Evolutionary conservation across 2,113 vertebrate genomes (phyloP).

Genomic region (Spea multiplicata): DNA sequence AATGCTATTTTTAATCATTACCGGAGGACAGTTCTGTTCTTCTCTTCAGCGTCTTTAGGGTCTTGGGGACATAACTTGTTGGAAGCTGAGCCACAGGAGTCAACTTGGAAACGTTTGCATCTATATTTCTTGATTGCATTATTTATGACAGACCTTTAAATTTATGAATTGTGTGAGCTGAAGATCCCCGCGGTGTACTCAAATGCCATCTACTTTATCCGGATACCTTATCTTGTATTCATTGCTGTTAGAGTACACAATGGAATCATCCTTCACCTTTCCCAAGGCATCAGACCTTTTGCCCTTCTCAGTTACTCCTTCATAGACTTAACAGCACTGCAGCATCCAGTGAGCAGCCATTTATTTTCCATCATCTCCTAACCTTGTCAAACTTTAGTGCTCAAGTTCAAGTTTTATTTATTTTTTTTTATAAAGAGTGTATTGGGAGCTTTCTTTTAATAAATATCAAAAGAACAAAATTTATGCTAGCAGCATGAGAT

Average conservation of each 20-base stretch:
- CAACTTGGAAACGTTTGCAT: constrained; percentile 27
- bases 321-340: constrained; percentile 13
- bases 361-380: constrained; percentile 15
- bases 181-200: constrained; percentile 40
- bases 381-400: constrained; percentile 37
- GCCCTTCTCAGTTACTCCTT: constrained; percentile 40
- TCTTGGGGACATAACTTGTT: constrained; percentile 4
- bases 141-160: constrained; percentile 46
- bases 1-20: not conserved
- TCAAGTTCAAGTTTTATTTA: constrained; percentile 21
- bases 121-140: constrained; percentile 35
- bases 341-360: constrained; percentile 27
- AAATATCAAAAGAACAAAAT: not conserved
- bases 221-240: constrained; percentile 37
- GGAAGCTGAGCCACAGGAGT: constrained; percentile 14
- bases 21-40: not conserved
- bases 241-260: constrained; percentile 36
- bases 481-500: not conserved
- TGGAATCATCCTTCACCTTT: constrained; percentile 32
- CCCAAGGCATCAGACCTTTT: constrained; percentile 28
- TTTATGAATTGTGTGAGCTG: constrained; percentile 38
- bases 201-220: constrained; percentile 38
- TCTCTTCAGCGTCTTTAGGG: not conserved
- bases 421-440: not conserved
- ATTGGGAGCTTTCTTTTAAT: constrained; percentile 1